Conservation (phyloP, 2,888 invertebrate genomes). For the Cosmia pyralina region DNA sequence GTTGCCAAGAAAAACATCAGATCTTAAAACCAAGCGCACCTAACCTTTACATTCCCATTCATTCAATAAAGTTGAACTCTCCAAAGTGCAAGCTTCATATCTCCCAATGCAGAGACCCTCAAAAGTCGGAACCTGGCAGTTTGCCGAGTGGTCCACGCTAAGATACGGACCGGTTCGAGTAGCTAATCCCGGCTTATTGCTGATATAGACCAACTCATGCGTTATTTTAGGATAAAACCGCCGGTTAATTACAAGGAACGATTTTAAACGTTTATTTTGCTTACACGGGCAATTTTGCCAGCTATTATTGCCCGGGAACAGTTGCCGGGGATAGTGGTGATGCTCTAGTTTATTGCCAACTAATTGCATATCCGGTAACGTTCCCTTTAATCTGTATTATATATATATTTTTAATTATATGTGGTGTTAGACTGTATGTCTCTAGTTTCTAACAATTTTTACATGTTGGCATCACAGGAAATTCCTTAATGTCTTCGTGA, state of each 20-base stretch:
- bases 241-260: slow-evolving; percentile 49
- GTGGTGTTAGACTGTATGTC: too few species aligned
- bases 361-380: too few species aligned
- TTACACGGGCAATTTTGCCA: background rate
- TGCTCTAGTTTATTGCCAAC: too few species aligned
- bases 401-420: too few species aligned
- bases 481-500: background rate
- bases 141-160: slow-evolving; percentile 55
- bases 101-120: slow-evolving; percentile 53
- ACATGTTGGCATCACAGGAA: background rate
- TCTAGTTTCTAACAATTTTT: background rate
- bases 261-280: slow-evolving; percentile 22
- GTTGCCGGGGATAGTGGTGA: too few species aligned
- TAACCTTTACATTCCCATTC: slow-evolving; percentile 22
- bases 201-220: slow-evolving; percentile 62
- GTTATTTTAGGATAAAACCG: slow-evolving; percentile 63
- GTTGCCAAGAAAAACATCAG: background rate
- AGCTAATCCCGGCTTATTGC: slow-evolving; percentile 62
- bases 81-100: slow-evolving; percentile 55
- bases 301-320: background rate
- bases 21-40: slow-evolving; percentile 2
- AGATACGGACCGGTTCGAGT: slow-evolving; percentile 61
- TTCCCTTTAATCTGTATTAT: background rate
- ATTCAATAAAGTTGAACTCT: slow-evolving; percentile 39
- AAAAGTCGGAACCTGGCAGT: slow-evolving; percentile 58